Evolutionary conservation across 2,888 invertebrate genomes (phyloP), one percentile per base, ranked within the genome.

Genomic region (Amphipoea lucens): DNA sequence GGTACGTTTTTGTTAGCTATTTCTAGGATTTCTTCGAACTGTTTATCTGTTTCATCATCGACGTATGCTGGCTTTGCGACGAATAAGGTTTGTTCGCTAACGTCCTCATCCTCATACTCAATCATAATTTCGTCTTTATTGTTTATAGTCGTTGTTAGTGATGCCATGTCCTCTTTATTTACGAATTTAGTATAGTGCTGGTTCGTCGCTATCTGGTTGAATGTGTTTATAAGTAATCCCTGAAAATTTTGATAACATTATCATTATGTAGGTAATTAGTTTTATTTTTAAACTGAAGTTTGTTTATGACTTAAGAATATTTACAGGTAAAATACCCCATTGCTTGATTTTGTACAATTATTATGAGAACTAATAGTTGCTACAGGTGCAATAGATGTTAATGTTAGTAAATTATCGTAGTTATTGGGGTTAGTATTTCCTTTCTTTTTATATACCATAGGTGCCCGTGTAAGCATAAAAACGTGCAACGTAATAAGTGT

Each of bases 201-300:
- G 87, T 95, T 95, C 57, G 94, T 94, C 77, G 96, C 96, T 88
- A 96, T 96, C 74, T 90, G 92, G 91, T 96, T 95, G 92, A 96
- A 95, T 92, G 96, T 96, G 90, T 96, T 93, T 94, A 97, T 96
- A 93, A 97, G 94, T 92, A 95, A 93, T 95, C 95, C 96, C 97
- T 97, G 96, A 93, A 96, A 96, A 85, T 74, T 81, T 86, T 78
- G 82, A 90, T 87, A 88, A 87, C 74, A 87, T 87, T 91, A 88
- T 90, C 84, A 90, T 89, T 84, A 85, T 83, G 83, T 85, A 85
- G 82, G 83, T 80, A 78, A 81, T 79, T 73, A 76, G 74, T 74
- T 67, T 36, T 5, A 42, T 51, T 70, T 48, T 74, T 40, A 20
- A 63, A 79, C 45, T 74, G 36, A 73, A 78, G 51, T 78, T 76